These are phyloP conservation scores for Lypha dubia DNA, from an alignment of 2,888 invertebrate genomes.

Conservation along the genomic window DNA sequence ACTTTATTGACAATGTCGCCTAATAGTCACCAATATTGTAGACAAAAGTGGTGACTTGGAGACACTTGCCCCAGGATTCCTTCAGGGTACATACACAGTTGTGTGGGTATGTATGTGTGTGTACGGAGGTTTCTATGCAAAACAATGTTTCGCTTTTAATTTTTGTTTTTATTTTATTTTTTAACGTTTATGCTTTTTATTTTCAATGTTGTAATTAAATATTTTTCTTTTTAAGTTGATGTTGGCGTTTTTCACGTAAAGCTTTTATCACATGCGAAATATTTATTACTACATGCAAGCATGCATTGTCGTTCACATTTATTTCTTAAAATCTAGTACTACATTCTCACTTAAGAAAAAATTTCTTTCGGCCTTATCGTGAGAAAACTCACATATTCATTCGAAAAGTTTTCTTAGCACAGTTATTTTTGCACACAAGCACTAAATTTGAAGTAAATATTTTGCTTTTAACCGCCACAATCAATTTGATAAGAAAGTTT, in stretches of 20 bases:
- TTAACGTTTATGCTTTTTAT: background rate
- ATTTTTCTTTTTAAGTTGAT: conserved; percentile 10
- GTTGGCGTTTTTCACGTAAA: background rate
- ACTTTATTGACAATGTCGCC: too few species aligned
- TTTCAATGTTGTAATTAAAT: background rate
- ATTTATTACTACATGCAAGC: conserved; percentile 57
- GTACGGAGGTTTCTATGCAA: too few species aligned
- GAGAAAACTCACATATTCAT: too few species aligned
- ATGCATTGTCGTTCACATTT: conserved; percentile 57
- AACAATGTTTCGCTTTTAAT: conserved; percentile 10
- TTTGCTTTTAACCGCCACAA: background rate
- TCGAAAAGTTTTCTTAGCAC: too few species aligned
- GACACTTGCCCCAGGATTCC: too few species aligned
- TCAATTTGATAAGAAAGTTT: background rate
- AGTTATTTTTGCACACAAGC: background rate
- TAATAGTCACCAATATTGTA: too few species aligned
- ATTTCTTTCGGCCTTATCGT: too few species aligned
- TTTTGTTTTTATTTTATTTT: background rate
- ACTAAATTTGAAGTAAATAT: background rate
- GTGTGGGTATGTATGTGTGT: background rate
- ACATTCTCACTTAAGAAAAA: background rate
- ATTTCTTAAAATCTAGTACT: background rate
- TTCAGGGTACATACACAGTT: too few species aligned
- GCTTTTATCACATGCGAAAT: conserved; percentile 58
- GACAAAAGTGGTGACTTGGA: too few species aligned